These are phyloP conservation scores for Gallinago jamesoni DNA, from an alignment of 2,113 vertebrate species.

Conservation along the genomic window DNA sequence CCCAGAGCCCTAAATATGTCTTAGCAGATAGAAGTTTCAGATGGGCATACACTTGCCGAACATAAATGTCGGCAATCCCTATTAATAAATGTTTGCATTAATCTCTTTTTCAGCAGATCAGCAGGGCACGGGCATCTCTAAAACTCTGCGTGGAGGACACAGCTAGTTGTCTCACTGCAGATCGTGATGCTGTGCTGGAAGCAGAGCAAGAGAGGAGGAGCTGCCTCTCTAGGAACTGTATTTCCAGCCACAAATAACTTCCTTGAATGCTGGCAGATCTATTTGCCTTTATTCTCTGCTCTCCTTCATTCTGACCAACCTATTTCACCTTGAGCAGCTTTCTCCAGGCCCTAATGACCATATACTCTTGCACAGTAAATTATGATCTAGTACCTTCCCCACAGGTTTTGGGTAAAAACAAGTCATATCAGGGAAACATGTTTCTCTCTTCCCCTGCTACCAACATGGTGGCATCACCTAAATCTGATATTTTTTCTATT, in stretches of 20 bases:
- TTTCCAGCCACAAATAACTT: neutral
- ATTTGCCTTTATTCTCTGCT: neutral
- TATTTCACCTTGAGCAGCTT: neutral
- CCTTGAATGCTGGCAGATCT: neutral
- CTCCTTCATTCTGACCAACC: neutral
- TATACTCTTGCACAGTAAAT: no score
- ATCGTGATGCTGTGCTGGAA: fast-evolving
- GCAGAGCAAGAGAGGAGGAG: neutral
- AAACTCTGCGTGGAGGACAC: neutral
- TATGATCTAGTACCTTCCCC: neutral
- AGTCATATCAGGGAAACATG: fast-evolving
- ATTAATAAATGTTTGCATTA: neutral
- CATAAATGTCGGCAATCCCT: neutral
- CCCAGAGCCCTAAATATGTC: neutral
- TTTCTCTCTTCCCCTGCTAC: neutral
- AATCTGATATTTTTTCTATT: neutral
- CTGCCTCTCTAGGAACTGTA: neutral
- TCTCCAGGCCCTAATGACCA: neutral
- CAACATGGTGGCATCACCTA: neutral
- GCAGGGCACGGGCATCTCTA: neutral
- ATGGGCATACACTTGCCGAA: neutral
- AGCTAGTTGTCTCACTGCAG: neutral
- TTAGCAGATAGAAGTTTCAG: neutral
- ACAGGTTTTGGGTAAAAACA: neutral
- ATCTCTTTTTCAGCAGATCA: neutral